phyloP scores from a whole-genome alignment of 2,888 invertebrate genomes.

The Acanthosepion esculentum region DNA sequence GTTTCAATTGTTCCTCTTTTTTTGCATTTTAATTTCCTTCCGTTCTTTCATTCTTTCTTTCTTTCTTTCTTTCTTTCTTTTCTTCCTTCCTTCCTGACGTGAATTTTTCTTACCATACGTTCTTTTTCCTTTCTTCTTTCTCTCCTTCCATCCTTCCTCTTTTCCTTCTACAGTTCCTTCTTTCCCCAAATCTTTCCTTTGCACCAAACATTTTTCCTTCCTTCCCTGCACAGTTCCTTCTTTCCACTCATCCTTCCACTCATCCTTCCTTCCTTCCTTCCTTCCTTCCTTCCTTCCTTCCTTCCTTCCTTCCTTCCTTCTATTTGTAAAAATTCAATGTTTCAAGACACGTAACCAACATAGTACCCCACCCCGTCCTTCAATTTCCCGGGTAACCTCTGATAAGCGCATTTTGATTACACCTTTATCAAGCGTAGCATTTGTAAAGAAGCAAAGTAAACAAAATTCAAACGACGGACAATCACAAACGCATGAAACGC shows the following conservation, averaged over 20 bases:
- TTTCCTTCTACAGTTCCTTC: not conserved
- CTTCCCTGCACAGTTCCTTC: not conserved
- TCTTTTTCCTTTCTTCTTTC: too few species aligned
- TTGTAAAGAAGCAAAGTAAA: not conserved
- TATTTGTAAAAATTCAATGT: not conserved
- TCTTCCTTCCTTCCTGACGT: not conserved
- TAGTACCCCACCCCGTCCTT: not conserved
- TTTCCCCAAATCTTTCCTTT: not conserved
- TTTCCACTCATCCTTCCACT: not conserved
- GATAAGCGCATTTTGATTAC: slow-evolving; percentile 8
- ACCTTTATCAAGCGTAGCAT: not conserved
- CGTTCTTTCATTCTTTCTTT: not conserved
- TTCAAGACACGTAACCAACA: not conserved
- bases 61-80: not conserved
- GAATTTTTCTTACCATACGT: too few species aligned
- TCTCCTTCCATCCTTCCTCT: not conserved
- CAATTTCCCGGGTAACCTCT: not conserved
- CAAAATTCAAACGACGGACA: not conserved
- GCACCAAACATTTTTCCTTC: not conserved
- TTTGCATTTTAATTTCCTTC: not conserved
- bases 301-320: not conserved
- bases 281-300: not conserved
- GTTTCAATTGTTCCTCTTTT: not conserved
- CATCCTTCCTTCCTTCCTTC: not conserved
- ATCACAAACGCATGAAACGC: not conserved